phyloP scores from a whole-genome alignment of 2,113 vertebrate genomes.

The Lycocorax pyrrhopterus region DNA sequence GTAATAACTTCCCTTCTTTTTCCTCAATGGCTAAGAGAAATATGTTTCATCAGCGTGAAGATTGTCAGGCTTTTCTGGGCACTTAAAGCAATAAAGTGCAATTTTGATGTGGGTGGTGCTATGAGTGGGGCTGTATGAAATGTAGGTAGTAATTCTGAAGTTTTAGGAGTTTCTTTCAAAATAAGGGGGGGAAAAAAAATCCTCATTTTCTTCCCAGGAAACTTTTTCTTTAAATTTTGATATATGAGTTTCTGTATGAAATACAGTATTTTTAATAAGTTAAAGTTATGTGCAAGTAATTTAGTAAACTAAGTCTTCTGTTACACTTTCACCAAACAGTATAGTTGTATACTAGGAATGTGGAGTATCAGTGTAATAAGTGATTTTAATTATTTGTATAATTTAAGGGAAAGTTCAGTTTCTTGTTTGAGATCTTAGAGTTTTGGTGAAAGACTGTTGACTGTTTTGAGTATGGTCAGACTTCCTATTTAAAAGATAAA shows the following conservation, averaged over 20 bases:
- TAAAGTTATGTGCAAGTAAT: background rate
- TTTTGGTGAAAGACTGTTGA: background rate
- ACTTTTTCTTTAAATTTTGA: background rate
- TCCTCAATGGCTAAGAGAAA: background rate
- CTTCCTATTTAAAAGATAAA: background rate
- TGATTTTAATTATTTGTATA: background rate
- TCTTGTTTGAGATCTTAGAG: background rate
- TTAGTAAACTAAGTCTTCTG: background rate
- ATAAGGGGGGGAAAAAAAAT: fast-evolving
- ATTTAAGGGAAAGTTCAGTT: background rate
- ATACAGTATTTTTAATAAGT: background rate
- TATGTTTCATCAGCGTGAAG: fast-evolving
- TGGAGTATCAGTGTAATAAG: background rate
- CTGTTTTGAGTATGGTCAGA: background rate
- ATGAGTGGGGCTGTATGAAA: background rate
- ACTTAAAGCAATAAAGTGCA: background rate
- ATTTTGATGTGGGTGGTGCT: background rate
- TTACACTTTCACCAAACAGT: background rate
- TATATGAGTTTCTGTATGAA: background rate
- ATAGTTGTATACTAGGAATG: background rate
- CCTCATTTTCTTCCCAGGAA: background rate
- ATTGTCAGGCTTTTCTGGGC: background rate
- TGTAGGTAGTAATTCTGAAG: background rate
- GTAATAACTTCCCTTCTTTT: background rate
- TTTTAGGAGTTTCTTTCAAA: background rate